A percentile compares a stretch with the other conserved stretches of the same genome.
phyloP scores from a whole-genome alignment of 2,113 vertebrate genomes.

The Myiopsitta monachus region DNA sequence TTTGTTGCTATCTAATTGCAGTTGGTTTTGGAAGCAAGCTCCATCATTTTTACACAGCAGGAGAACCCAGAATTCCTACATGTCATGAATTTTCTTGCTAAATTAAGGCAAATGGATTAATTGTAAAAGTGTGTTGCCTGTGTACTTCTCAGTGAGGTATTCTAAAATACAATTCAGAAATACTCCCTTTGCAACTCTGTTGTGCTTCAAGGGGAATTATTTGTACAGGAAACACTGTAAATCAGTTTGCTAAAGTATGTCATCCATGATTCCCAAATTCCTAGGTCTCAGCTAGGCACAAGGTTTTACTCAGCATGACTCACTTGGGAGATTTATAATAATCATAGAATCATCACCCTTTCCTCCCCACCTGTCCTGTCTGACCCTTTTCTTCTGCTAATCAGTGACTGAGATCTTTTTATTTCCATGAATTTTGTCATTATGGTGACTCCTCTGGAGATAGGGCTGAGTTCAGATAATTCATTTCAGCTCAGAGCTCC shows the following conservation, averaged over 20 bases:
- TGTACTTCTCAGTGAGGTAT: not conserved
- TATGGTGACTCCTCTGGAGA: conserved; percentile 5
- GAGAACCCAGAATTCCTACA: not conserved
- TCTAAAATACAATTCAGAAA: not conserved
- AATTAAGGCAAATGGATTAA: not conserved
- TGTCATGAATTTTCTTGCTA: not conserved
- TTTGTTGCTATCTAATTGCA: not conserved
- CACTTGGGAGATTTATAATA: conserved; percentile 2
- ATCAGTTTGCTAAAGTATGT: not conserved
- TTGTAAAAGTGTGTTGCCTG: not conserved
- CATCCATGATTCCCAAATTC: not conserved
- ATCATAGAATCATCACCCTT: not conserved
- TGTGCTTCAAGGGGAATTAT: not conserved
- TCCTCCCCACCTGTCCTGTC: not conserved
- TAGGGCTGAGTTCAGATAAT: conserved; percentile 12
- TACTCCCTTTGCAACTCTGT: not conserved
- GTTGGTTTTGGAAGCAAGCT: not conserved
- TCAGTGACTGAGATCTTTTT: conserved; percentile 19
- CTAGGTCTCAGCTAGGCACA: not conserved
- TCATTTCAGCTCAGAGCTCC: conserved; percentile 10
- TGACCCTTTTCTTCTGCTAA: not conserved
- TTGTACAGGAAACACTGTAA: not conserved
- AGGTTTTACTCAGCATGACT: not conserved
- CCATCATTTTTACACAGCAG: not conserved
- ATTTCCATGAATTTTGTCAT: conserved; percentile 37